Evolutionary conservation across 2,888 invertebrate genomes (phyloP), one percentile per base, ranked within the genome.

Genomic region (Epistrophe grossulariae): DNA sequence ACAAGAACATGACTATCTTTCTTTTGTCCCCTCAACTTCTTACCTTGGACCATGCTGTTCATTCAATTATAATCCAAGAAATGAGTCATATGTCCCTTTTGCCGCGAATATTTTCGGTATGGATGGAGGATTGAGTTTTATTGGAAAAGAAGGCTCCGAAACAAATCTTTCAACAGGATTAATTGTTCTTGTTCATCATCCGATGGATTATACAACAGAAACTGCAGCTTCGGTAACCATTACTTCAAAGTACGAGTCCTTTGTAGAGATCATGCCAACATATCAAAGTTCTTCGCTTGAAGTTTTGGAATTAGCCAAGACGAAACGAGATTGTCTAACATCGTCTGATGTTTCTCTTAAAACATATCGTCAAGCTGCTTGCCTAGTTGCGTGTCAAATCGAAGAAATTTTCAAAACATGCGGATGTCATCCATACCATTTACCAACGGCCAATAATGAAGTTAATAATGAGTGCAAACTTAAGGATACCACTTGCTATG

Each of bases 31-130:
- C 0, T 92, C 93, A 0, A 92, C 91, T 0, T 92, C 93, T 0
- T 91, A 88, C 76, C 77, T 91, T 9, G 93, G 93, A 0, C 91
- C 92, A 6, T 93, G 93, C 64, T 93, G 93, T 81, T 92, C 93
- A 5, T 93, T 93, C 43, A 93, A 93, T 84, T 93, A 92, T 64
- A 91, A 92, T 89, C 92, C 92, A 0, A 90, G 90, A 19, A 92
- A 93, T 88, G 78, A 89, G 11, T 91, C 92, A 5, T 92, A 90
- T 73, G 89, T 91, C 6, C 92, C 92, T 17, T 93, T 93, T 72
- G 91, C 92, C 0, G 87, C 92, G 8, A 93, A 92, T 62, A 91
- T 91, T 19, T 93, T 92, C 62, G 93, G 93, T 72, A 89, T 92
- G 80, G 90, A 91, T 45, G 92, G 92, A 0, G 93, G 92, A 0